Evolutionary conservation across 1,140 invertebrate genomes (phyloP), one percentile per base, ranked within the genome.

Genomic region (Neodiprion pinetum): DNA sequence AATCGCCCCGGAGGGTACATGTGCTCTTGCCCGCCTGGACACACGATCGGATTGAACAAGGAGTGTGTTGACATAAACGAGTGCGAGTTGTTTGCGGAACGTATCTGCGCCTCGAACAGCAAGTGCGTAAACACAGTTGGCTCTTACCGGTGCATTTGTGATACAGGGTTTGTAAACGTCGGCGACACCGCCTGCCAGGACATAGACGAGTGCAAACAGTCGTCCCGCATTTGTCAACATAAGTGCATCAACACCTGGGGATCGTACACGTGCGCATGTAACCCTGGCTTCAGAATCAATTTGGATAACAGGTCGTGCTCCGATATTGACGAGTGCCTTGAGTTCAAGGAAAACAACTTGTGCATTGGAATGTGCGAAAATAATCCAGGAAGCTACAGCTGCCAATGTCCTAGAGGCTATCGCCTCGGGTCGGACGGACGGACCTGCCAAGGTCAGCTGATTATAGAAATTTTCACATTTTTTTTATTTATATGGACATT

Each of bases 291-390:
- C 83, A 90, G 90, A 4, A 83, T 97, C 0, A 92, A 91, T 70
- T 1, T 83, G 0, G 95, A 97, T 79, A 95, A 95, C 81, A 91
- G 92, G 88, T 93, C 94, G 0, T 96, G 95, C 85, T 88, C 90
- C 76, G 97, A 98, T 83, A 91, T 98, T 48, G 93, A 99, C 85
- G 97, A 99, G 85, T 99, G 97, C 83, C 90, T 90, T 72, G 90
- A 93, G 77, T 93, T 92, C 48, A 92, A 92, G 78, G 90, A 91
- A 7, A 89, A 92, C 71, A 91, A 92, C 71, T 83, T 96, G 1
- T 98, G 96, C 82, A 91, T 95, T 73, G 96, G 97, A 0, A 89
- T 92, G n/a, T 98, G 97, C 84, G 90, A 95, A 9, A 99, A 99
- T 83, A 92, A 93, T 1, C 93, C 93, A 0, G 98, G 98, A 7